phyloP scores from a whole-genome alignment of 2,113 vertebrate species.

The Myotis davidii region DNA sequence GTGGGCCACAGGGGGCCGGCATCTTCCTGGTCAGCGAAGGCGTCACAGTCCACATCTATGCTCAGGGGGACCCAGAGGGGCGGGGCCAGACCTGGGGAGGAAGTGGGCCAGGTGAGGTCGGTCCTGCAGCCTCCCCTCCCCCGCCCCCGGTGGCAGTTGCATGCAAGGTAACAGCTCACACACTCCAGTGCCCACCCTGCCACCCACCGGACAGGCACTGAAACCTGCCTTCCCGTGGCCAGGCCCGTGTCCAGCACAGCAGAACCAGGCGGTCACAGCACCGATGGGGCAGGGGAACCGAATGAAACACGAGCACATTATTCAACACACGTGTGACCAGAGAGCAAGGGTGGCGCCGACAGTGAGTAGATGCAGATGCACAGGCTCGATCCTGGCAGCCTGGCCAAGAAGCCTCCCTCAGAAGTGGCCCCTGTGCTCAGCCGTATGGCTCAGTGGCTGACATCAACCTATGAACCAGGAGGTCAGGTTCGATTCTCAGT shows the following conservation, averaged over 20 bases:
- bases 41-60: background rate
- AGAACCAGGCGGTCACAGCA: rapidly evolving
- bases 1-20: slow-evolving; percentile 79
- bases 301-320: no score
- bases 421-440: background rate
- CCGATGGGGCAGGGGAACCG: rapidly evolving
- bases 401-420: rapidly evolving
- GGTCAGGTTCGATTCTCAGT: no score
- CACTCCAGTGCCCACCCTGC: no score
- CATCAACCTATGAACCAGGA: no score
- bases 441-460: no score
- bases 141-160: background rate
- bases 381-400: rapidly evolving
- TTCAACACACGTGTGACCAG: rapidly evolving
- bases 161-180: background rate
- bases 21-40: slow-evolving; percentile 47
- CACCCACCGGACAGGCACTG: background rate
- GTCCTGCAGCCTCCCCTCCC: background rate
- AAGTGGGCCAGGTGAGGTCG: rapidly evolving
- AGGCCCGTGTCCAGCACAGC: rapidly evolving
- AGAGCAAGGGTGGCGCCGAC: rapidly evolving
- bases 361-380: rapidly evolving
- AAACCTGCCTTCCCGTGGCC: rapidly evolving
- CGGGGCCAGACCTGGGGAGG: background rate
- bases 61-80: rapidly evolving